phyloP scores from a whole-genome alignment of 2,888 invertebrate genomes.

The Biston stratarius region DNA sequence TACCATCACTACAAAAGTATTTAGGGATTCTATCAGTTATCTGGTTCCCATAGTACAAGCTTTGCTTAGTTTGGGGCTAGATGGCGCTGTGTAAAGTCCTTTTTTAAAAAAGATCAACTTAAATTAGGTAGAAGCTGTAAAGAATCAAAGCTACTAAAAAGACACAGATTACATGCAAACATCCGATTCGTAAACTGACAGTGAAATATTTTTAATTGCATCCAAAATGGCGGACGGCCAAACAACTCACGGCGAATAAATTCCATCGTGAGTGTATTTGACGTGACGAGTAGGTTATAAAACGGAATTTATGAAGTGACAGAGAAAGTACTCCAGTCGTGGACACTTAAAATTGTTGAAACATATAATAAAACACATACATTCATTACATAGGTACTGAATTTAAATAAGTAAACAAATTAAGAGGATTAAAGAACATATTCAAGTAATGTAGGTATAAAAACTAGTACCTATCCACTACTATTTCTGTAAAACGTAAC shows the following conservation, averaged over 20 bases:
- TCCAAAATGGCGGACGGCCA: constrained; percentile 54
- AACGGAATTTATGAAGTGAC: constrained; percentile 54
- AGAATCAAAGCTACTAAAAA: constrained; percentile 32
- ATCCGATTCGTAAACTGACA: constrained; percentile 40
- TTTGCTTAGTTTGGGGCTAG: no score
- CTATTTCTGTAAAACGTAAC: no score
- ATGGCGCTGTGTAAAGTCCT: no score
- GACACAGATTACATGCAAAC: constrained; percentile 40
- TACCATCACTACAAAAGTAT: no score
- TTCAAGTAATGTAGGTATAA: no score
- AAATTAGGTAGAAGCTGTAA: constrained; percentile 16
- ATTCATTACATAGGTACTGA: constrained; percentile 44
- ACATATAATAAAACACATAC: constrained; percentile 37
- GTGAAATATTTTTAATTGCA: constrained; percentile 56
- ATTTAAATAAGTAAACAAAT: constrained; percentile 48
- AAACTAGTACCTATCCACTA: no score
- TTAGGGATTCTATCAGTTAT: no score
- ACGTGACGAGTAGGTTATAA: constrained; percentile 50
- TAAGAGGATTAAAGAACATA: constrained; percentile 17
- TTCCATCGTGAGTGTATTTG: constrained; percentile 53
- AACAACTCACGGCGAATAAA: constrained; percentile 50
- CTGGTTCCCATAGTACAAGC: no score
- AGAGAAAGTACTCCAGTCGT: constrained; percentile 33
- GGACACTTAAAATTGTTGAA: constrained; percentile 32
- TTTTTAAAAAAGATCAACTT: background rate